Conservation (phyloP, 2,113 vertebrate species). For the Cyanoramphus novaezelandiae region DNA sequence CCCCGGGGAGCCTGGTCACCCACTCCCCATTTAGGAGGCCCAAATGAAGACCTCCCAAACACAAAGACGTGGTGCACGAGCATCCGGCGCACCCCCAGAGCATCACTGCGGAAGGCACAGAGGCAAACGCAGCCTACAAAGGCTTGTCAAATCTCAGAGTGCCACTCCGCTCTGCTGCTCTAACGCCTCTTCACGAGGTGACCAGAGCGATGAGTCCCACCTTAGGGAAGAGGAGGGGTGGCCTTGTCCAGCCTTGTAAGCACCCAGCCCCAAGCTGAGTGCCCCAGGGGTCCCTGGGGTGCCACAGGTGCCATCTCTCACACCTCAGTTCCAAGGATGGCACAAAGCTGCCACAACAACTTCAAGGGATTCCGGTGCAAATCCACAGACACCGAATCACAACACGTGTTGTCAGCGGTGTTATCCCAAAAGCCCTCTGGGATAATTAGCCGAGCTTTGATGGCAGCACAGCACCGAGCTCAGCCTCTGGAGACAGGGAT, state of each 20-base stretch:
- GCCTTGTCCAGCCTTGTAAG: background rate
- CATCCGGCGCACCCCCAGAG: background rate
- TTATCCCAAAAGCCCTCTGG: background rate
- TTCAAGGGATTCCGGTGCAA: background rate
- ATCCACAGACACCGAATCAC: background rate
- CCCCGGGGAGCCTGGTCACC: background rate
- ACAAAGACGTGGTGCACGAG: background rate
- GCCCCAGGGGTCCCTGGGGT: background rate
- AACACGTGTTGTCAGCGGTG: background rate
- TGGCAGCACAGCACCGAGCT: background rate
- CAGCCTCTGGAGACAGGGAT: background rate
- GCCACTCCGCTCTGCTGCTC: background rate
- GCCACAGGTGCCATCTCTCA: accelerated
- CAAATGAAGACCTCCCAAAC: background rate
- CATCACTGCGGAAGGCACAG: background rate
- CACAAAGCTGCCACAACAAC: background rate
- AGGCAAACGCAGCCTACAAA: background rate
- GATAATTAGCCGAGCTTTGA: background rate
- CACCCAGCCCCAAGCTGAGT: background rate
- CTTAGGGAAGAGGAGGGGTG: background rate
- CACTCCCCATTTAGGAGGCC: background rate
- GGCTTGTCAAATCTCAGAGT: background rate
- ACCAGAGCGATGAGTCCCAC: accelerated
- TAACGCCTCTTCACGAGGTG: background rate
- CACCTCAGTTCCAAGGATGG: background rate